These are phyloP conservation scores for human (Homo sapiens) DNA, from an alignment of 2,113 vertebrate genomes.

Conservation along the genomic window DNA sequence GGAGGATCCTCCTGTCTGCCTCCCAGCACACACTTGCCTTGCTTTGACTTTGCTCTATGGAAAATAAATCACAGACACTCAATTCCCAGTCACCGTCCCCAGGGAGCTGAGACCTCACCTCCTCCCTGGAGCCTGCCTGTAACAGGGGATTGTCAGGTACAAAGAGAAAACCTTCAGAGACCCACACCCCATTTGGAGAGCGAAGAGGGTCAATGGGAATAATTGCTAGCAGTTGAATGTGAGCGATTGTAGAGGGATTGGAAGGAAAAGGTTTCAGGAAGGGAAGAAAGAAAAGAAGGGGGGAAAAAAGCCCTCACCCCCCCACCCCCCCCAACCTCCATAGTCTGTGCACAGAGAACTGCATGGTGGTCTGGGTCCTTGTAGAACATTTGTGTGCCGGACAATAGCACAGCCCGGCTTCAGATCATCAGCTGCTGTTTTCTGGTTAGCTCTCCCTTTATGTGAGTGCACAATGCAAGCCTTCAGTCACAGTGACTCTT, in stretches of 20 bases:
- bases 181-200: constrained; percentile 69
- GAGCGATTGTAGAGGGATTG: constrained; percentile 79
- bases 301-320: constrained; percentile 58
- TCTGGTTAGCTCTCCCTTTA: constrained; percentile 90
- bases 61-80: constrained; percentile 72
- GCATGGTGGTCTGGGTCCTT: constrained; percentile 89
- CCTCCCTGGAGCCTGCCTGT: constrained; percentile 62
- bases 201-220: constrained; percentile 69
- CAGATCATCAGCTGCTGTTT: constrained; percentile 91
- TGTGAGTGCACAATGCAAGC: constrained; percentile 88
- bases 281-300: constrained; percentile 72
- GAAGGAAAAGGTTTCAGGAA: constrained; percentile 76
- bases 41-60: constrained; percentile 72
- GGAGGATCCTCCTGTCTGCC: constrained; percentile 59
- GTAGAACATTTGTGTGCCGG: constrained; percentile 88
- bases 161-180: constrained; percentile 74
- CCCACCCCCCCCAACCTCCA: constrained; percentile 44
- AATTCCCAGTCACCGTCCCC: constrained; percentile 48
- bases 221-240: constrained; percentile 82
- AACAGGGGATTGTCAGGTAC: constrained; percentile 69
- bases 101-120: constrained; percentile 72
- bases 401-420: constrained; percentile 90
- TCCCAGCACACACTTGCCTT: constrained; percentile 55
- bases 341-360: constrained; percentile 82
- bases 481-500: constrained; percentile 91